Evolutionary conservation across 2,888 invertebrate genomes (phyloP).

Genomic region (Tuberolachnus salignus): DNA sequence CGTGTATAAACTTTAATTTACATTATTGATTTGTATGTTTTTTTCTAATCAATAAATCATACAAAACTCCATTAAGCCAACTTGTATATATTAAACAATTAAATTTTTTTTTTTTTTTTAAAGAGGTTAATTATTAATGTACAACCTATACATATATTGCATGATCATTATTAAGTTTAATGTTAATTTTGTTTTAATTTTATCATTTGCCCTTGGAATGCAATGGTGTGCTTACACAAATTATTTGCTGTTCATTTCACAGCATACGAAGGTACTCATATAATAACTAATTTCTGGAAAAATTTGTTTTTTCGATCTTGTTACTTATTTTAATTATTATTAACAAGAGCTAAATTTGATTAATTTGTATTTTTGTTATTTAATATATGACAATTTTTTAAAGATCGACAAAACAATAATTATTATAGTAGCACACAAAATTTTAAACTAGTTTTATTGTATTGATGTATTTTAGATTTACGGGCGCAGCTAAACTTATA

Average conservation of each 20-base stretch:
- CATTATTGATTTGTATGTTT: too few relatives aligned
- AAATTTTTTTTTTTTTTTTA: not conserved
- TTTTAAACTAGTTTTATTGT: constrained; percentile 22
- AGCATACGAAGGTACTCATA: constrained; percentile 55
- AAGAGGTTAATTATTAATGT: not conserved
- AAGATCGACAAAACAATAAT: constrained; percentile 43
- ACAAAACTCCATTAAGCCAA: not conserved
- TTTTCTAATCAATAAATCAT: not conserved
- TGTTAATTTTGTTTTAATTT: constrained; percentile 53
- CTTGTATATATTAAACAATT: not conserved
- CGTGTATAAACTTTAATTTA: too few relatives aligned
- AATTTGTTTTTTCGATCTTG: constrained; percentile 49
- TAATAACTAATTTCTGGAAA: constrained; percentile 32
- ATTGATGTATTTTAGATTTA: constrained; percentile 7
- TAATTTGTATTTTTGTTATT: not conserved
- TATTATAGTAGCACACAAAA: constrained; percentile 30
- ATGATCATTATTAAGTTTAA: constrained; percentile 53
- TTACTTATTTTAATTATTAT: not conserved
- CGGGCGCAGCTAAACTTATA: constrained; percentile 20
- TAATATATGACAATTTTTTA: not conserved
- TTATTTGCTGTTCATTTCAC: constrained; percentile 52
- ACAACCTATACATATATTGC: constrained; percentile 37
- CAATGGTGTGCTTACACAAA: constrained; percentile 54
- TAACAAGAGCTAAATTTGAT: not conserved
- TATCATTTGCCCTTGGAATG: constrained; percentile 55